Percentiles rank a stretch among this genome's conserved stretches.
Evolutionary conservation across 2,113 vertebrate genomes (phyloP).

Genomic region (Aphyosemion australe): DNA sequence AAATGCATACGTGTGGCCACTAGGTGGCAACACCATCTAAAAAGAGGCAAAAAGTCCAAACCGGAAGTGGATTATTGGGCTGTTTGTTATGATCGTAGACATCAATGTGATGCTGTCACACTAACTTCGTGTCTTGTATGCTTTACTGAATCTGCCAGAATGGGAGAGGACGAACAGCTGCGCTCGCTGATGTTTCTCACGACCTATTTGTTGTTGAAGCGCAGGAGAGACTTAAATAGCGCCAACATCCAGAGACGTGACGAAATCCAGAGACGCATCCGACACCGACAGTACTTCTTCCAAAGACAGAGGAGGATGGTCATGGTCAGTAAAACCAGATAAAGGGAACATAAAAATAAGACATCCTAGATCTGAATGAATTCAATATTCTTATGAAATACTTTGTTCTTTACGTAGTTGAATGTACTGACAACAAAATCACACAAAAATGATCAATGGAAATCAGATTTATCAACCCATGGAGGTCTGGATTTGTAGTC

Average conservation of each 20-base stretch:
- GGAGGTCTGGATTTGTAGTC: no score
- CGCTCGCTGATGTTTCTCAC: slow-evolving; percentile 72
- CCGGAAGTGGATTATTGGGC: slow-evolving; percentile 35
- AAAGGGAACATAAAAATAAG: no score
- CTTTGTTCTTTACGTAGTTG: no score
- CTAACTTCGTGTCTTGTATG: no score
- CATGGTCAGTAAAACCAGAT: slow-evolving; percentile 63
- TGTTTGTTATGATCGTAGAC: no score
- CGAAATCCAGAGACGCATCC: slow-evolving; percentile 76
- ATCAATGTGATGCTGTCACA: no score
- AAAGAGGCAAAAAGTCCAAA: background rate
- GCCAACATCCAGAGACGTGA: slow-evolving; percentile 68
- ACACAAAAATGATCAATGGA: no score
- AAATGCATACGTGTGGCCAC: slow-evolving; percentile 4
- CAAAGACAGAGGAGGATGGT: slow-evolving; percentile 83
- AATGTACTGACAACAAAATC: no score
- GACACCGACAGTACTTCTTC: slow-evolving; percentile 81
- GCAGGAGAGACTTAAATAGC: slow-evolving; percentile 68
- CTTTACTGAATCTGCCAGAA: background rate
- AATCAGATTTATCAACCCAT: no score
- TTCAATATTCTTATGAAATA: no score
- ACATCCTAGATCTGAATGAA: no score
- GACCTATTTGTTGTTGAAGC: slow-evolving; percentile 78
- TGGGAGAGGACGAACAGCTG: slow-evolving; percentile 64
- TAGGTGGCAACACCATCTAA: slow-evolving; percentile 43